Conservation (phyloP, 1,140 invertebrate species). For the Heliconius congener region DNA sequence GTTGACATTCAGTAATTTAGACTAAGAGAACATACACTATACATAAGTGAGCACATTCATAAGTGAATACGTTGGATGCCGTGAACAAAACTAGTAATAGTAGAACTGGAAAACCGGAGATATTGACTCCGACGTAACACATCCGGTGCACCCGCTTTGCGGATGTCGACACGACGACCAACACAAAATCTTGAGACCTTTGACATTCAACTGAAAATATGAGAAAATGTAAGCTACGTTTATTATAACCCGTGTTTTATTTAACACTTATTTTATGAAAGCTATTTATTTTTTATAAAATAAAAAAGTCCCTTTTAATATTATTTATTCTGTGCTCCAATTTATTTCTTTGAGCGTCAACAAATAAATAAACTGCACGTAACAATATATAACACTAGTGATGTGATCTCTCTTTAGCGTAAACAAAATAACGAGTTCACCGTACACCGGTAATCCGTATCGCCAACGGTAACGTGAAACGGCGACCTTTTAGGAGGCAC, state of each 20-base stretch:
- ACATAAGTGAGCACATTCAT: not conserved
- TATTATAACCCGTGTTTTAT: not conserved
- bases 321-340: not conserved
- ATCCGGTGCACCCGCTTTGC: slow-evolving; percentile 51
- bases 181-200: slow-evolving; percentile 43
- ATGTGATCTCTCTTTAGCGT: slow-evolving; percentile 20
- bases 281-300: not conserved
- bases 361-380: not conserved
- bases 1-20: not conserved
- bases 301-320: not conserved
- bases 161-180: slow-evolving; percentile 51
- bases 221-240: slow-evolving; percentile 11
- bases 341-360: not conserved
- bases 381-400: not conserved
- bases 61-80: not conserved
- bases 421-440: slow-evolving; percentile 41
- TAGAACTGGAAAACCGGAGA: slow-evolving; percentile 26
- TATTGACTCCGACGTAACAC: slow-evolving; percentile 47
- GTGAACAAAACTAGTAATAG: slow-evolving; percentile 27
- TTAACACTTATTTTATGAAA: not conserved
- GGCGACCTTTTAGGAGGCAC: slow-evolving; percentile 55
- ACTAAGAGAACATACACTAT: not conserved
- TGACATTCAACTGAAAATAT: slow-evolving; percentile 29
- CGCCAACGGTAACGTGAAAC: slow-evolving; percentile 46
- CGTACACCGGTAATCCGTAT: slow-evolving; percentile 39